Evolutionary conservation across 2,797 vertebrate genomes (phyloP).

Genomic region (Danio choprae): DNA sequence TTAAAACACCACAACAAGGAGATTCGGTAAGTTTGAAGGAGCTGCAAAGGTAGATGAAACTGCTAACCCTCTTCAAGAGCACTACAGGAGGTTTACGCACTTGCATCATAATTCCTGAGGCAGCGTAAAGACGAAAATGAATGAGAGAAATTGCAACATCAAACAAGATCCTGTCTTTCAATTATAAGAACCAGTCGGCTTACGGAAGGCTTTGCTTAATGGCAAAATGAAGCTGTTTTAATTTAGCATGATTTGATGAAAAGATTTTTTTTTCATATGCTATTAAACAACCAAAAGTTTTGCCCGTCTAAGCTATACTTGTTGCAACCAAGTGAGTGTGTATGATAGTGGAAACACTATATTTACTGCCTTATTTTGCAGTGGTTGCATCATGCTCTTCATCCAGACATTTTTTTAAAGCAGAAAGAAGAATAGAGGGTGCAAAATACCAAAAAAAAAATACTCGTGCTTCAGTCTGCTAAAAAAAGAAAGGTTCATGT

Average conservation of each 20-base stretch:
- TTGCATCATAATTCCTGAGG: not conserved
- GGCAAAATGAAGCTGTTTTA: not conserved
- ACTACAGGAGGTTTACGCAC: not conserved
- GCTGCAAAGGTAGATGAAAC: not conserved
- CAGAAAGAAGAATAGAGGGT: not conserved
- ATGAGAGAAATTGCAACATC: not conserved
- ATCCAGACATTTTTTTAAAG: not conserved
- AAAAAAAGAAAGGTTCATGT: not conserved
- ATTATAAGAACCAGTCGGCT: not conserved
- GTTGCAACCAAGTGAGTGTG: not conserved
- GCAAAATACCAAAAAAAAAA: not conserved
- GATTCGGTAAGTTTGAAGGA: not conserved
- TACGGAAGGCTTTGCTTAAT: not conserved
- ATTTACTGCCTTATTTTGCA: not conserved
- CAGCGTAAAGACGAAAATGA: not conserved
- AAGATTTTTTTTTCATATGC: not conserved
- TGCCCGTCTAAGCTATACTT: not conserved
- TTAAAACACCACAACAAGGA: not conserved
- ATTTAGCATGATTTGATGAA: not conserved
- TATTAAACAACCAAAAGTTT: not conserved
- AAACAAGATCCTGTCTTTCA: not conserved
- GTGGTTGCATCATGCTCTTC: slow-evolving; percentile 6
- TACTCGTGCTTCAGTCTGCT: not conserved
- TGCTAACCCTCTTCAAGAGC: not conserved
- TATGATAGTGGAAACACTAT: not conserved